Conservation (phyloP, 2,888 invertebrate species). For the Rhagophthalmus giganteus region DNA sequence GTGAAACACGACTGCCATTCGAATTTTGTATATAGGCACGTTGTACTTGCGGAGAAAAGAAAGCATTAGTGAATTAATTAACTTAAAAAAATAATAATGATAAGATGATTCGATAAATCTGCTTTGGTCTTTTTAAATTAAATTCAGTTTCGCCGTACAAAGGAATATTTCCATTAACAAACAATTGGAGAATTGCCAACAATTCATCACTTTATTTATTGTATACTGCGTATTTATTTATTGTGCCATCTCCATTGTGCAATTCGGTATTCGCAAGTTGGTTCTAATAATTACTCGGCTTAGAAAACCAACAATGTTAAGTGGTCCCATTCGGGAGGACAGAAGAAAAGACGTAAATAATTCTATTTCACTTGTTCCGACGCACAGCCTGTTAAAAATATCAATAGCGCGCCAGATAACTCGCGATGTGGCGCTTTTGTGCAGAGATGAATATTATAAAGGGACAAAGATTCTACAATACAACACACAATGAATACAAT, state of each 20-base stretch:
- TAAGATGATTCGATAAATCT: slow-evolving; percentile 22
- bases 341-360: slow-evolving; percentile 40
- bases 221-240: slow-evolving; percentile 30
- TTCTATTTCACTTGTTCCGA: slow-evolving; percentile 39
- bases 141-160: slow-evolving; percentile 26
- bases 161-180: slow-evolving; percentile 30
- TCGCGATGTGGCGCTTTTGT: slow-evolving; percentile 55
- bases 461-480: slow-evolving; percentile 56
- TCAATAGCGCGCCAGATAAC: slow-evolving; percentile 54
- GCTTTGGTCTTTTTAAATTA: slow-evolving; percentile 22
- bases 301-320: slow-evolving; percentile 34
- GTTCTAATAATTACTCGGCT: slow-evolving; percentile 32
- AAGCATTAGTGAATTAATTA: too few relatives aligned
- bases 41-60: too few relatives aligned
- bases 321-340: slow-evolving; percentile 36
- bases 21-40: too few relatives aligned
- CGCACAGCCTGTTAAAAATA: slow-evolving; percentile 47
- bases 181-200: slow-evolving; percentile 32
- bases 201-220: slow-evolving; percentile 30
- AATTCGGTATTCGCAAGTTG: slow-evolving; percentile 28
- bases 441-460: slow-evolving; percentile 56
- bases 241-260: slow-evolving; percentile 26
- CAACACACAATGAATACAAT: slow-evolving; percentile 55
- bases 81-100: too few relatives aligned
- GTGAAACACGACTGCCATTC: too few relatives aligned